phyloP scores from a whole-genome alignment of 1,140 invertebrate genomes.

The Mya arenaria region DNA sequence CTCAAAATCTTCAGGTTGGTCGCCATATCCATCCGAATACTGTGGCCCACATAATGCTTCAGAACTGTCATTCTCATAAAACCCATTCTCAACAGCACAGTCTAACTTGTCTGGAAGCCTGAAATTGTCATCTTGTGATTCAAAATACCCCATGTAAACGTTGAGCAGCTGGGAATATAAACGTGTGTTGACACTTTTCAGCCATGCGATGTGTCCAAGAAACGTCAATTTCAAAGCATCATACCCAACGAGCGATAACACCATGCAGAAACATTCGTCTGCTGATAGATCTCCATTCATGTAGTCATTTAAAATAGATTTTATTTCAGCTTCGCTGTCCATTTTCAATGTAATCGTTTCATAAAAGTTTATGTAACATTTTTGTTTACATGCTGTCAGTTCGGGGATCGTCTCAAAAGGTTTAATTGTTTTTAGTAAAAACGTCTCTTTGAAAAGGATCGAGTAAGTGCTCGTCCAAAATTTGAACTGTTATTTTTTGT shows the following conservation, averaged over 20 bases:
- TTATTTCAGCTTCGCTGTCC: too few species aligned
- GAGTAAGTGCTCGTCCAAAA: too few species aligned
- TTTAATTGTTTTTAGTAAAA: too few species aligned
- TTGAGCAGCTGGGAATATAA: conserved; percentile 33
- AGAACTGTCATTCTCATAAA: conserved; percentile 50
- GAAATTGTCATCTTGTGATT: neutral
- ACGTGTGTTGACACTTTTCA: conserved; percentile 6
- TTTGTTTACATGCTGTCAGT: too few species aligned
- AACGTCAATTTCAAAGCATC: conserved; percentile 38
- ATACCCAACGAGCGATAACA: conserved; percentile 55
- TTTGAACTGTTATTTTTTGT: too few species aligned
- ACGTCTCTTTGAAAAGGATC: too few species aligned
- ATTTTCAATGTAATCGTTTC: too few species aligned
- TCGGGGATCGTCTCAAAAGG: too few species aligned
- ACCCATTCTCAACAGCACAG: conserved; percentile 61
- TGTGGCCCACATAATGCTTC: too few species aligned
- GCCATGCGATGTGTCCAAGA: conserved; percentile 11
- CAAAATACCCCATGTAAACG: conserved; percentile 52
- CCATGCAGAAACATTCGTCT: conserved; percentile 61
- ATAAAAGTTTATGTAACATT: too few species aligned
- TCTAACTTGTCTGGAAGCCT: conserved; percentile 42
- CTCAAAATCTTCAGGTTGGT: too few species aligned
- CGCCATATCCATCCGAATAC: too few species aligned
- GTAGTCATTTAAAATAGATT: neutral
- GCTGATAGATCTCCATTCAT: conserved; percentile 26